Base-by-base conservation (phyloP, 1,140 invertebrate species). In the Manduca sexta region DNA sequence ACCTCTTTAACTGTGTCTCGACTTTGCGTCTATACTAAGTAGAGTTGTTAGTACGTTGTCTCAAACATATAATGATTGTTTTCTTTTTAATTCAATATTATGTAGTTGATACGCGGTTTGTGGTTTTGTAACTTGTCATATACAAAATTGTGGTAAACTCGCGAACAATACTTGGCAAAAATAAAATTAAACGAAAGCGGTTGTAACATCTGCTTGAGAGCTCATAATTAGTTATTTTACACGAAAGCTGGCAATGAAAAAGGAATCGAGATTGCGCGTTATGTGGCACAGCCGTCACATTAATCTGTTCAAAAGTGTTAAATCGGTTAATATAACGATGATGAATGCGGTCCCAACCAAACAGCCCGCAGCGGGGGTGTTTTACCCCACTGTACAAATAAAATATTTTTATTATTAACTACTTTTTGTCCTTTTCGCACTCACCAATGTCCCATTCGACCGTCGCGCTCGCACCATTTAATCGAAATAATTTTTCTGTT, bases 271-370 rank as follows among this genome's bases (percentile, higher is more conserved):
- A 45, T 60, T 68, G 69, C 64, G 69, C 75, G 70, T 74, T 75
- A 35, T 40, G 69, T 63, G 62, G 73, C 75, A 70, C 71, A 75
- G 71, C 71, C 62, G 75, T 70, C 70, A 66, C 63, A 57, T 64
- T 71, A 83, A 83, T 85, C 74, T 77, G 79, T 83, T 83, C 76
- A 80, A 83, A 85, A 85, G 82, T 85, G 82, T 85, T 85, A 85
- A 85, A 85, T 85, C 82, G 74, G 82, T 85, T 85, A 83, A 81
- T 85, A 82, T 83, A 85, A 85, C 83, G 79, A 84, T 84, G 79
- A 85, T 85, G 77, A 79, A 85, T 85, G 79, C 77, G 49, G 72
- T 66, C 65, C 77, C 76, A 63, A 73, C 77, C 78, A 76, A 81
- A 79, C 71, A 80, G 72, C 77, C 73, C 82, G 70, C 82, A 83